Evolutionary conservation across 2,888 invertebrate genomes (phyloP), one percentile per base, ranked within the genome.

Genomic region (Limnephilus marmoratus): DNA sequence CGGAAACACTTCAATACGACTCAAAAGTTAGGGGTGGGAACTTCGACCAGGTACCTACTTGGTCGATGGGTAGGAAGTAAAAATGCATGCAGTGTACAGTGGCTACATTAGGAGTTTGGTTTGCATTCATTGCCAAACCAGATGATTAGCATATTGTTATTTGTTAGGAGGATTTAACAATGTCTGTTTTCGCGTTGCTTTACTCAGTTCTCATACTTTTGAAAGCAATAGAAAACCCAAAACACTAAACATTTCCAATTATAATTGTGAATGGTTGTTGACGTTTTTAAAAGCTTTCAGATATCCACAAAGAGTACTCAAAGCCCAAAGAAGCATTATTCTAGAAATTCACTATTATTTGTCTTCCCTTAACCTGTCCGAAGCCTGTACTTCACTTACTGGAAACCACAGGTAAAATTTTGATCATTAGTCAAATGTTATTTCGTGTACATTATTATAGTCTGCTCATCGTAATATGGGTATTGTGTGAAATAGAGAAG

Each of bases 351-450:
- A 68, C 49, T 31, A 86, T 86, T 86, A 86, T 49, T 86, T 49
- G 49, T 49, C 29, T 49, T 86, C 29, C 11, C 29, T 29, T 13
- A 85, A 45, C 86, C 86, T 49, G 49, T 49, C 45, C 24, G n/a
- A 49, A 24, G 49, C 13, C 49, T 41, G n/a, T 15, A 45, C 45
- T 86, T 86, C 45, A 86, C 7, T 86, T 45, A 86, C 86, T 29
- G 49, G 31, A 83, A 86, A 86, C 86, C 49, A 49, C 86, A 86
- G 86, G 86, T 86, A 86, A 86, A 49, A n/a, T n/a, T 86, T 86
- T 49, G 85, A 49, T 86, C 86, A 86, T 86, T 86, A 86, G 49
- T 86, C 29, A 37, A 45, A 86, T 29, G 29, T 18, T 85, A n/a
- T n/a, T 45, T 41, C 18, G 12, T 24, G 9, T n/a, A 85, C 45